These are phyloP conservation scores for Macaca fascicularis DNA, from an alignment of 2,113 vertebrate genomes.

Conservation along the genomic window DNA sequence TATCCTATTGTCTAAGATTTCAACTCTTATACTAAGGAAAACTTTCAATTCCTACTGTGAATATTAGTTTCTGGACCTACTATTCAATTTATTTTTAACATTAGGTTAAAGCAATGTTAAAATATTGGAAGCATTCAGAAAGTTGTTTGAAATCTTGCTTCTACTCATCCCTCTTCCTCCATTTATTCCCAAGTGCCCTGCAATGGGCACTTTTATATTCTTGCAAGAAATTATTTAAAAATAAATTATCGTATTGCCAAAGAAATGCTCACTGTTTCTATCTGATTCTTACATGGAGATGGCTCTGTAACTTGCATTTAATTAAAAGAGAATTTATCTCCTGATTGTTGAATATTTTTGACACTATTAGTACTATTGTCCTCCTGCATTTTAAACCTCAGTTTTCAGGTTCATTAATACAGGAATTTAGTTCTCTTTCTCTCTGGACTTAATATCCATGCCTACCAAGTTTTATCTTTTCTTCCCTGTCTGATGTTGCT, in stretches of 20 bases:
- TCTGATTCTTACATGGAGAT: neutral
- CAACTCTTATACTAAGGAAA: neutral
- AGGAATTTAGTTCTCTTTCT: neutral
- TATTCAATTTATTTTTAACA: neutral
- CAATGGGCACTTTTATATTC: neutral
- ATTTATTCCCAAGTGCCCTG: neutral
- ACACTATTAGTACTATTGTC: neutral
- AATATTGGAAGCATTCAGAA: neutral
- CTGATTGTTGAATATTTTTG: neutral
- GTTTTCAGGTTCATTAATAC: neutral
- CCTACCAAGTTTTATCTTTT: neutral
- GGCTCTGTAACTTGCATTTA: neutral
- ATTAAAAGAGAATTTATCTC: neutral
- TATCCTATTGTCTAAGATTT: neutral
- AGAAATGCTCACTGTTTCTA: neutral
- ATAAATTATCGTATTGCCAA: neutral
- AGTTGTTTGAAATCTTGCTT: neutral
- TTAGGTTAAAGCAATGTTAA: neutral
- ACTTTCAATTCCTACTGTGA: neutral
- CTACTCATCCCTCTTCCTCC: neutral
- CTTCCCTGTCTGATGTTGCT: neutral
- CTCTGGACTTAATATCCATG: neutral
- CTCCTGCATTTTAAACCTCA: neutral
- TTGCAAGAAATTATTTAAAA: neutral
- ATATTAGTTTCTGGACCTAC: neutral